Evolutionary conservation across 64 coral and sea anemone genomes (phyloP), one percentile per base, ranked within the genome.

Genomic region (Orbicella faveolata): DNA sequence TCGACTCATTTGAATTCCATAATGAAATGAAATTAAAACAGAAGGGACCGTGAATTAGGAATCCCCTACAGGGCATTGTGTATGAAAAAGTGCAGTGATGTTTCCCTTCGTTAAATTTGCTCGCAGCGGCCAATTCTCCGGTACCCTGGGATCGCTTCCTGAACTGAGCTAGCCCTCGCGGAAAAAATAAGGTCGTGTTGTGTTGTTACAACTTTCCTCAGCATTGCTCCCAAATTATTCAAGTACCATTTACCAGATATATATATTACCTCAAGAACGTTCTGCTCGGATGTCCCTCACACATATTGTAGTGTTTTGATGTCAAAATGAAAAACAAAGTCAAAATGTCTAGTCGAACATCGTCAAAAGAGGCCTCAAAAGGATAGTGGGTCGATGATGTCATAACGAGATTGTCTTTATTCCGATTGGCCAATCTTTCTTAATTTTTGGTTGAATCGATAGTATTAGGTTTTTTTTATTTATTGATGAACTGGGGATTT

Each of bases 11-110:
- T 63, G 34, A 33, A 6, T n/a, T 23, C 63, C 48, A 33, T 72
- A 85, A 52, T 52, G 23, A 65, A 85, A 85, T 72, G 72, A 52
- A 85, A 85, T 85, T 85, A 70, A 80, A 82, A 82, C 35, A 76
- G 57, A 65, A 66, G 37, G 13, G 25, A 66, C 64, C 65, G 41
- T 33, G 44, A 21, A 85, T 85, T 23, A 30, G 44, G 3, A 65
- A 85, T 6, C 37, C 41, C 65, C 82, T 62, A 37, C 62, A 62
- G 63, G 82, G 36, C 65, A 85, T 85, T 73, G 70, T 85, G 36
- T 65, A 72, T 85, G 33, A 65, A 72, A 85, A 52, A 5, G 20
- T 72, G 12, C 2, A 52, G n/a, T 18, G 1, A 52, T 72, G 63
- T 85, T 55, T 36, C 52, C 16, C 36, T 0, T 73, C 65, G 2